Conservation (phyloP, 2,797 vertebrate species). For the Trachurus trachurus region DNA sequence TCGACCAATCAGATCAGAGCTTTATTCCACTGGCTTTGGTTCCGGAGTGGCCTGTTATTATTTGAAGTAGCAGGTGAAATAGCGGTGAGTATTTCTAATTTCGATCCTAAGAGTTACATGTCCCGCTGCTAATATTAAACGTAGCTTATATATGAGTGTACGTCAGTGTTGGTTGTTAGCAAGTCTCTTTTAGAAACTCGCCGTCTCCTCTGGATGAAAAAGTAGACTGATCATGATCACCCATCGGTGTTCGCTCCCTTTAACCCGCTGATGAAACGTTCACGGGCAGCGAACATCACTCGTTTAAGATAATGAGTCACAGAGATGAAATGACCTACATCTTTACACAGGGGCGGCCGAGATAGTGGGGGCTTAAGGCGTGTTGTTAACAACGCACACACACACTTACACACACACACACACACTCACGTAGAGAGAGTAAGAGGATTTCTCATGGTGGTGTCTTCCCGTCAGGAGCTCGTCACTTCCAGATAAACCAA, state of each 20-base stretch:
- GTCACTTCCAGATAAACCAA: slow-evolving; percentile 44
- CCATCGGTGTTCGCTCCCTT: slow-evolving; percentile 37
- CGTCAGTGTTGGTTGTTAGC: neutral
- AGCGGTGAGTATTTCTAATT: slow-evolving; percentile 70
- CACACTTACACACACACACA: no score
- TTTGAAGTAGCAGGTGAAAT: slow-evolving; percentile 62
- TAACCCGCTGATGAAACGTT: slow-evolving; percentile 10
- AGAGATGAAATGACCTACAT: neutral
- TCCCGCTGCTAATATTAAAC: neutral
- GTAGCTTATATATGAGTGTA: no score
- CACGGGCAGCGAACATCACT: slow-evolving; percentile 7
- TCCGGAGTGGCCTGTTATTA: slow-evolving; percentile 73
- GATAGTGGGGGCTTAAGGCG: neutral
- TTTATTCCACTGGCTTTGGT: slow-evolving; percentile 68
- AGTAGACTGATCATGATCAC: neutral
- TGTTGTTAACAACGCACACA: slow-evolving; percentile 4
- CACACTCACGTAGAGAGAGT: neutral
- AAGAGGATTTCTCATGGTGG: slow-evolving; percentile 43
- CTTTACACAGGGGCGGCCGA: no score
- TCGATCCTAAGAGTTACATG: rapidly evolving
- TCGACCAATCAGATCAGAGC: slow-evolving; percentile 70
- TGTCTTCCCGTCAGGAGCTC: slow-evolving; percentile 35
- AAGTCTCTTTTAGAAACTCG: slow-evolving; percentile 4
- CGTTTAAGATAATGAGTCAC: neutral
- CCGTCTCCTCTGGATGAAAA: neutral